These are phyloP conservation scores for Pristionchus arcanus DNA, from an alignment of 2,888 invertebrate species.

Conservation along the genomic window DNA sequence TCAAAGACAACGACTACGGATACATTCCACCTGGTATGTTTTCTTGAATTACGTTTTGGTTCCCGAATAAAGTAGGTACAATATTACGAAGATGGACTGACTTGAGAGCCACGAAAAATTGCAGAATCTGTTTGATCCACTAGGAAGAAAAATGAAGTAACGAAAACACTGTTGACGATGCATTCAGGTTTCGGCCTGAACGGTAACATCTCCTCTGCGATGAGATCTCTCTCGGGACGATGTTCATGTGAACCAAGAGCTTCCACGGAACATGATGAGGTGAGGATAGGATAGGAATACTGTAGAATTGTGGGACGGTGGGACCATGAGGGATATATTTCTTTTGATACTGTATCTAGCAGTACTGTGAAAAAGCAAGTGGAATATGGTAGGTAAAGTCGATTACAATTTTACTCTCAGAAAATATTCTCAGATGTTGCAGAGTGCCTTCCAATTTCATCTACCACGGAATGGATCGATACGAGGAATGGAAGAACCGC, in stretches of 20 bases:
- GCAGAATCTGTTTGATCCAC: too few species aligned
- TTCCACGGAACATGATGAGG: conserved; percentile 27
- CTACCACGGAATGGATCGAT: conserved; percentile 20
- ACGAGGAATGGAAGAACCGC: conserved; percentile 29
- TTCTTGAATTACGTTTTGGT: not conserved
- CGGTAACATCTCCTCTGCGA: conserved; percentile 59
- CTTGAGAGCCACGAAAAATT: too few species aligned
- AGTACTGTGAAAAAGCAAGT: too few species aligned
- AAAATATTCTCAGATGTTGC: not conserved
- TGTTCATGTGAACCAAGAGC: conserved; percentile 51
- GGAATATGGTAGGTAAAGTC: too few species aligned
- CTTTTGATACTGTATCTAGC: too few species aligned
- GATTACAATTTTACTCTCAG: too few species aligned
- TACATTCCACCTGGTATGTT: conserved; percentile 77
- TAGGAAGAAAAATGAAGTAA: too few species aligned
- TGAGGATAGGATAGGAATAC: not conserved
- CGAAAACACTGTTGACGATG: too few species aligned
- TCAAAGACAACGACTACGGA: conserved; percentile 78
- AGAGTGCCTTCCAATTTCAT: conserved; percentile 29
- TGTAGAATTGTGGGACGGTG: too few species aligned
- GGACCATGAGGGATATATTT: too few species aligned
- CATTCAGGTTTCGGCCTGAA: conserved; percentile 68
- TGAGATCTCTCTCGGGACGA: conserved; percentile 25
- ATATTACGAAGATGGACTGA: too few species aligned
- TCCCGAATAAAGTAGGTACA: too few species aligned